These are phyloP conservation scores for Andrena flavipes DNA, from an alignment of 2,888 invertebrate species.

Conservation along the genomic window DNA sequence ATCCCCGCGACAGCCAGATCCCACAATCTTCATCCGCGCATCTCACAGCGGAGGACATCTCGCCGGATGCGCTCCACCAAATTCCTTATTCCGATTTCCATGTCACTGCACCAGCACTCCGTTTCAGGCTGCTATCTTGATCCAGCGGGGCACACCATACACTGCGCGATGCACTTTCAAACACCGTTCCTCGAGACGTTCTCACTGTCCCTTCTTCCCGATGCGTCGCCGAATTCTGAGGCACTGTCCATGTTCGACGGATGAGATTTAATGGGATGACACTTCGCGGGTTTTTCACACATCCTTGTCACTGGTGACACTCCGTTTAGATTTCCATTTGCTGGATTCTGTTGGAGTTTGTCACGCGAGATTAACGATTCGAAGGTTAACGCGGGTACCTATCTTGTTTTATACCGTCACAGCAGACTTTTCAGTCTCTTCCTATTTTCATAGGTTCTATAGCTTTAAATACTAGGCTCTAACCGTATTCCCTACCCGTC, in stretches of 20 bases:
- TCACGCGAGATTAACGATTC: not conserved
- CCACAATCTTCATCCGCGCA: not conserved
- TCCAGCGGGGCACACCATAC: slow-evolving; percentile 43
- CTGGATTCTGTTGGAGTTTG: not conserved
- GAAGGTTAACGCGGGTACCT: too few species aligned
- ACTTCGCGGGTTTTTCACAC: slow-evolving; percentile 18
- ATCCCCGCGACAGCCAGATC: not conserved
- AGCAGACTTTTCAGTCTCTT: not conserved
- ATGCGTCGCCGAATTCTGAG: not conserved
- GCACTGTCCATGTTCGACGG: not conserved
- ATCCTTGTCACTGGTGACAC: slow-evolving; percentile 20
- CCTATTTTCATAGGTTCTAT: not conserved
- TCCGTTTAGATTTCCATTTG: not conserved
- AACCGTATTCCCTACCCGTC: not conserved
- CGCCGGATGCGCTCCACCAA: slow-evolving; percentile 20
- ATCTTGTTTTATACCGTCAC: too few species aligned
- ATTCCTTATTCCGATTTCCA: slow-evolving; percentile 39
- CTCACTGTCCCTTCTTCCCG: slow-evolving; percentile 26
- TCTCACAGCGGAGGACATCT: not conserved
- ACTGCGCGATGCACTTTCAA: slow-evolving; percentile 64
- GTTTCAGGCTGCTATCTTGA: slow-evolving; percentile 36
- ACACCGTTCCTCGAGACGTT: slow-evolving; percentile 50
- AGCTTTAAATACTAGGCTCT: slow-evolving; percentile 5
- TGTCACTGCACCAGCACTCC: slow-evolving; percentile 39
- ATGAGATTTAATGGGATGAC: not conserved